A percentile compares a stretch with the other conserved stretches of the same genome.
Evolutionary conservation across 53 echinoderm and acorn worm genomes (phyloP).

Genomic region (Holothuria scabra): DNA sequence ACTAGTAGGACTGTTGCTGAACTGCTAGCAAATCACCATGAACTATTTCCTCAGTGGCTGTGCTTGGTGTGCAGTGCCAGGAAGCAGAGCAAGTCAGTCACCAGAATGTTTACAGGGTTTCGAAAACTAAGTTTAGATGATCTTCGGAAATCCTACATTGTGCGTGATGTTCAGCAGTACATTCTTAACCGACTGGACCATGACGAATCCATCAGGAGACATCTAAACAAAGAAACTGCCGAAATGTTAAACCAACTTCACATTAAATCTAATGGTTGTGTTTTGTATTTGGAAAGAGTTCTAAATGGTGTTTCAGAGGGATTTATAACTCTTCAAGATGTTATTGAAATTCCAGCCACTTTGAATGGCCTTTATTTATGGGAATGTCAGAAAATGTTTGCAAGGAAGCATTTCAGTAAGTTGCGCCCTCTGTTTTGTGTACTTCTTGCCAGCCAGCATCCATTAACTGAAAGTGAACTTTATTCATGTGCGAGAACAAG

Average conservation of each 20-base stretch:
- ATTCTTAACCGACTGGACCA: conserved; percentile 91
- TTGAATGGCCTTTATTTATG: conserved; percentile 97
- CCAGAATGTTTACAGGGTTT: conserved; percentile 98
- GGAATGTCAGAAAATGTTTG: conserved; percentile 91
- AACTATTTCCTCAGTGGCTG: conserved; percentile 97
- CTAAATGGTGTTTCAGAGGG: conserved; percentile 95
- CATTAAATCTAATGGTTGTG: conserved; percentile 98
- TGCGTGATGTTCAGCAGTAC: conserved; percentile 98
- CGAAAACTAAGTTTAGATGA: conserved; percentile 97
- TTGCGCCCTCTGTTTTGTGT: conserved; percentile 86
- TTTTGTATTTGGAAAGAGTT: conserved; percentile 97
- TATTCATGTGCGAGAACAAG: conserved; percentile 89
- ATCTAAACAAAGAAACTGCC: conserved; percentile 93
- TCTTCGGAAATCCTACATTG: conserved; percentile 95
- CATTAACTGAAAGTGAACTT: conserved; percentile 86
- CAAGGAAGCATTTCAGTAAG: conserved; percentile 84
- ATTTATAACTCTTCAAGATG: conserved; percentile 89
- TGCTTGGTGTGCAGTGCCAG: conserved; percentile 94
- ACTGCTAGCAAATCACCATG: conserved; percentile 97
- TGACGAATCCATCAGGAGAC: conserved; percentile 87
- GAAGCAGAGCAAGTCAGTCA: conserved; percentile 94
- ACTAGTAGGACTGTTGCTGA: conserved; percentile 94
- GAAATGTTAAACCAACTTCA: conserved; percentile 99
- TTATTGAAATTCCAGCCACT: conserved; percentile 94
- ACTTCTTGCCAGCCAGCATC: conserved; percentile 90